Evolutionary conservation across 2,113 vertebrate genomes (phyloP), one percentile per base, ranked within the genome.

Genomic region (Agelaius phoeniceus): DNA sequence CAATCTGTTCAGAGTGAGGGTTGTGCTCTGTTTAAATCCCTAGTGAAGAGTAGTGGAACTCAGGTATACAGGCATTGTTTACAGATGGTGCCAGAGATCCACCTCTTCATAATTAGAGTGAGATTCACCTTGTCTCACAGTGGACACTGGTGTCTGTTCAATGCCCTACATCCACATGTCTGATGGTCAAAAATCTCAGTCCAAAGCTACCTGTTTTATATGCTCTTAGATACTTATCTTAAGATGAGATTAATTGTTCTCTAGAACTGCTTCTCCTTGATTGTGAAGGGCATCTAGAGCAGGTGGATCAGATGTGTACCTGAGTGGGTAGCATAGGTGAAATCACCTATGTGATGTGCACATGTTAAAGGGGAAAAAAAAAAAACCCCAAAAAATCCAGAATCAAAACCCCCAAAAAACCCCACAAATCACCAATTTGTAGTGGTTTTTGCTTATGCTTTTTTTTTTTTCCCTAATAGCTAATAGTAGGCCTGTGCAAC

Each of bases 41-140:
- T 21, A 24, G 28, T 11, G 37, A 81, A 68, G 65, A 41, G n/a
- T 46, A 16, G 43, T 77, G 39, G 37, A 84, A 63, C 48, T 23
- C 39, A 22, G 17, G 6, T 43, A 6, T 65, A 58, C 37, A 68
- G 17, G 13, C 26, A 13, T 26, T 52, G 57, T 33, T 93, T 67
- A 24, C n/a, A 59, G 43, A 37, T 44, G 41, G 37, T 86, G 83
- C 59, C 49, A 61, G 79, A 83, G 75, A 89, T 59, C 41, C 41
- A 67, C 63, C 80, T 69, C 79, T 48, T 89, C 31, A 5, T 71
- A 84, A 84, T 31, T 11, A 76, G 43, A 59, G 59, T 80, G 88
- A 81, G 80, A 90, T 89, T 59, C 88, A 77, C 39, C 21, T 43
- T 80, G 51, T 90, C 76, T 95, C 85, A 43, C 39, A 20, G 58